Conservation (phyloP, 2,888 invertebrate species). For the Pterostichus niger region DNA sequence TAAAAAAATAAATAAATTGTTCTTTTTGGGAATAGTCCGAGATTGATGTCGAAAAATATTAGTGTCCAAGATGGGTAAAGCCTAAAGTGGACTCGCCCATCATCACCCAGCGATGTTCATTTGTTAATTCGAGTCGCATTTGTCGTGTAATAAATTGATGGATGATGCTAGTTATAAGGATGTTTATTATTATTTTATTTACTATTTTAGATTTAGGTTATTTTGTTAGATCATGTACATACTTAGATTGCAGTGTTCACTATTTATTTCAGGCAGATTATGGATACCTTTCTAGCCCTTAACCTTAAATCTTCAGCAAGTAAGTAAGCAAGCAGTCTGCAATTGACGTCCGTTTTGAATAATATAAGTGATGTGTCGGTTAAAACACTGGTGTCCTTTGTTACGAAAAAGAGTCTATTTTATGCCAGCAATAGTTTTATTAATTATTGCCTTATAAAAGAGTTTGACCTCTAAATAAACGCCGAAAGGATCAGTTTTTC, state of each 20-base stretch:
- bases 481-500: no score
- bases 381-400: not conserved
- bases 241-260: conserved; percentile 63
- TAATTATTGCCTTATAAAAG: conserved; percentile 53
- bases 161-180: conserved; percentile 30
- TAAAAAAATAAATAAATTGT: not conserved
- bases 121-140: conserved; percentile 46
- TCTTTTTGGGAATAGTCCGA: no score
- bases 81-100: not conserved
- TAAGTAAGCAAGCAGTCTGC: not conserved
- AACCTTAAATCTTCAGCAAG: conserved; percentile 15
- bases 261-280: conserved; percentile 60
- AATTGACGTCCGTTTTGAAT: conserved; percentile 34
- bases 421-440: conserved; percentile 41
- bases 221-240: conserved; percentile 58
- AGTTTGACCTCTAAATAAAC: not conserved
- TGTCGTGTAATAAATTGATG: conserved; percentile 58
- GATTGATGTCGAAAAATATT: not conserved
- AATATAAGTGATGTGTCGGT: conserved; percentile 9
- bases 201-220: conserved; percentile 42
- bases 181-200: conserved; percentile 58
- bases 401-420: not conserved
- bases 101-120: conserved; percentile 49
- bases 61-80: conserved; percentile 3
- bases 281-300: conserved; percentile 29